Percentiles rank a stretch among this genome's conserved stretches.
These are phyloP conservation scores for Melanotaenia pygmaea DNA, from an alignment of 2,797 vertebrate genomes.

Conservation along the genomic window DNA sequence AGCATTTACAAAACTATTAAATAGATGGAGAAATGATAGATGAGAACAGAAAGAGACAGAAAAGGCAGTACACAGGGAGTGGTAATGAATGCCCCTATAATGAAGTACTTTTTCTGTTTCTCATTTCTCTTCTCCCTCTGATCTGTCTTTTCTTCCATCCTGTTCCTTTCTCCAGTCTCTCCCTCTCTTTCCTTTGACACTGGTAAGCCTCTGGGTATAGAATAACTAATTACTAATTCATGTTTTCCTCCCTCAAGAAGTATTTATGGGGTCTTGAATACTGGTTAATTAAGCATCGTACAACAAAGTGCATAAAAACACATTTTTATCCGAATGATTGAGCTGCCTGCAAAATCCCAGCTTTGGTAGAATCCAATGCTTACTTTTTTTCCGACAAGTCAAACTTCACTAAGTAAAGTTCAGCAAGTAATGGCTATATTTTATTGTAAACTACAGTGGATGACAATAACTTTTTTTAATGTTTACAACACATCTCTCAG, in stretches of 20 bases:
- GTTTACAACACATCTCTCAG: too few relatives aligned
- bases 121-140: slow-evolving; percentile 29
- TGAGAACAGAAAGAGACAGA: slow-evolving; percentile 17
- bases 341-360: slow-evolving; percentile 12
- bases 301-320: slow-evolving; percentile 42
- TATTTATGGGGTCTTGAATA: slow-evolving; percentile 54
- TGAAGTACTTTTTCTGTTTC: slow-evolving; percentile 39
- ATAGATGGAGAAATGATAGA: slow-evolving; percentile 43
- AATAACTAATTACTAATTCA: slow-evolving; percentile 69
- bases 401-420: slow-evolving; percentile 9
- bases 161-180: slow-evolving; percentile 24
- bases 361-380: neutral
- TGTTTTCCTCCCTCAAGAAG: slow-evolving; percentile 41
- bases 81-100: slow-evolving; percentile 58
- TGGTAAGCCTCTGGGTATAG: slow-evolving; percentile 37
- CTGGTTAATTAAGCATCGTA: slow-evolving; percentile 45
- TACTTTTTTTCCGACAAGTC: slow-evolving; percentile 28
- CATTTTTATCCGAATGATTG: slow-evolving; percentile 41
- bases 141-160: slow-evolving; percentile 36
- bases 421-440: too few relatives aligned
- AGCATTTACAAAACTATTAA: slow-evolving; percentile 8
- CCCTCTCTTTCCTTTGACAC: slow-evolving; percentile 28
- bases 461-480: too few relatives aligned
- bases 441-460: too few relatives aligned
- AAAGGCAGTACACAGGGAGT: slow-evolving; percentile 31